Percentiles rank a stretch among this genome's conserved stretches.
These are phyloP conservation scores for Channa striata DNA, from an alignment of 2,797 vertebrate genomes.

Conservation along the genomic window DNA sequence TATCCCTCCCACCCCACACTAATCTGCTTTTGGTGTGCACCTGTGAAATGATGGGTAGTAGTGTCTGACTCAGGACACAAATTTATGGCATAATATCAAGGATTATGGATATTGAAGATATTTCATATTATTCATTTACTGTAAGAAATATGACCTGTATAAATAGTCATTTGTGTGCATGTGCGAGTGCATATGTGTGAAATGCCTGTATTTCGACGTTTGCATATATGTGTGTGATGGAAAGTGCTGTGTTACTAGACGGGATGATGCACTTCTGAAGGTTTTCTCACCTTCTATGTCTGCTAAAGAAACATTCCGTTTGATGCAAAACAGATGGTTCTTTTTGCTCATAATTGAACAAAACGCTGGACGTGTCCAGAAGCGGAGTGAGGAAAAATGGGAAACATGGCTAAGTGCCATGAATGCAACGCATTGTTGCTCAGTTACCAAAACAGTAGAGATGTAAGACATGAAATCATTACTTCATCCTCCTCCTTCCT, in stretches of 20 bases:
- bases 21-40: conserved; percentile 75
- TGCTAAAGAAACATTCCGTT: conserved; percentile 77
- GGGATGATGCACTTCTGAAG: conserved; percentile 27
- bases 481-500: neutral
- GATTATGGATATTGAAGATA: conserved; percentile 83
- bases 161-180: conserved; percentile 63
- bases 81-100: conserved; percentile 82
- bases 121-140: conserved; percentile 81
- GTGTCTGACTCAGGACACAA: conserved; percentile 73
- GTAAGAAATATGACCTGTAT: conserved; percentile 72
- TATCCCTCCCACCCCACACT: conserved; percentile 55
- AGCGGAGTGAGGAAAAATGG: conserved; percentile 37
- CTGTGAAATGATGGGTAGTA: conserved; percentile 76
- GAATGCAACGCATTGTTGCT: neutral
- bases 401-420: conserved; percentile 77
- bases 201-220: conserved; percentile 13
- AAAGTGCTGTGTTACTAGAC: conserved; percentile 26
- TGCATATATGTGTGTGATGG: conserved; percentile 18
- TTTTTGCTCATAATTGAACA: neutral
- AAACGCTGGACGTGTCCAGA: conserved; percentile 6
- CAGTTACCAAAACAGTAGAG: conserved; percentile 30
- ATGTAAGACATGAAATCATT: conserved; percentile 1
- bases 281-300: conserved; percentile 47
- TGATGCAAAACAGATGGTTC: conserved; percentile 69
- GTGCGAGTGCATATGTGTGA: conserved; percentile 21